Percentiles rank a stretch among this genome's conserved stretches.
Conservation (phyloP, 2,888 invertebrate species). For the Cephalotes varians region DNA sequence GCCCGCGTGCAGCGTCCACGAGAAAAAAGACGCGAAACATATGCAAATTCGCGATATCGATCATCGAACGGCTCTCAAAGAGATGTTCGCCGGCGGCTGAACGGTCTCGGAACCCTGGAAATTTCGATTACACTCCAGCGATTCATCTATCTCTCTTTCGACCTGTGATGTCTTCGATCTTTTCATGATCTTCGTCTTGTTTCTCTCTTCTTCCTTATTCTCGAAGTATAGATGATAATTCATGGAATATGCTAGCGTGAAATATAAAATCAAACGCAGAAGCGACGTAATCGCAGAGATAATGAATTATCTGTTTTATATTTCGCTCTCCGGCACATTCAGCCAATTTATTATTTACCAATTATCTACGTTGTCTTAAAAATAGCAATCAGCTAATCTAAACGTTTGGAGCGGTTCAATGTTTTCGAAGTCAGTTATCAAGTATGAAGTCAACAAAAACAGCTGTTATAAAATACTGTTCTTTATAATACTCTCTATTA, state of each 20-base stretch:
- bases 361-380: neutral
- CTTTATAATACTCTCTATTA: neutral
- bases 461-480: neutral
- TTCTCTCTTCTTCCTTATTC: neutral
- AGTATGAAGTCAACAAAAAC: neutral
- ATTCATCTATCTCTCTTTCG: neutral
- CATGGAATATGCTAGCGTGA: neutral
- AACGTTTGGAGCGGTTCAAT: neutral
- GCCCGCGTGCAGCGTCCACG: conserved; percentile 26
- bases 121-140: neutral
- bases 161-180: neutral
- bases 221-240: neutral
- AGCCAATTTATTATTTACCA: too few relatives aligned
- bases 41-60: conserved; percentile 31
- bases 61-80: neutral
- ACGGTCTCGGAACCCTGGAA: neutral
- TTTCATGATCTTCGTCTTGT: neutral
- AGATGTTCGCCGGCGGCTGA: neutral
- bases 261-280: neutral
- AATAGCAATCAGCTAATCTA: conserved; percentile 1
- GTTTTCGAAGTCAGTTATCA: neutral
- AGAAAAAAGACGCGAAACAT: conserved; percentile 22
- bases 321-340: neutral
- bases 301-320: neutral
- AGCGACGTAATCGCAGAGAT: neutral